Conservation (phyloP, 2,888 invertebrate species). For the Lymantria monacha region DNA sequence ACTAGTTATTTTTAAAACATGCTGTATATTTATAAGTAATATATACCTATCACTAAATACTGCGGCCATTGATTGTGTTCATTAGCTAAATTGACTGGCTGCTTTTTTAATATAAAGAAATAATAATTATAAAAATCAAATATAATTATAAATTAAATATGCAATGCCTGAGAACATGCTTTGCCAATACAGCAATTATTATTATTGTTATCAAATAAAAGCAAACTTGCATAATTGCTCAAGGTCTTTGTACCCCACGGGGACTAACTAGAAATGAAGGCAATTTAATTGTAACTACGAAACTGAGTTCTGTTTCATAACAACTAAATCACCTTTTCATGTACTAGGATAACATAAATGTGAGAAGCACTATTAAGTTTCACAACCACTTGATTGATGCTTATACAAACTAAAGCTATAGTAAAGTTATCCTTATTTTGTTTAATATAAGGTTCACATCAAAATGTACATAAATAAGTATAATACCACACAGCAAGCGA, state of each 20-base stretch:
- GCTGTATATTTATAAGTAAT: background rate
- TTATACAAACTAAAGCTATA: conserved; percentile 3
- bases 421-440: rapidly evolving
- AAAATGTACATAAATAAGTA: conserved; percentile 21
- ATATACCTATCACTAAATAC: background rate
- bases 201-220: too few species aligned
- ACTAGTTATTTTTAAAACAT: background rate
- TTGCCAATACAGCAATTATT: too few species aligned
- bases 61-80: too few species aligned
- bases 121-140: too few species aligned
- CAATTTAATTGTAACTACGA: background rate
- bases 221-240: too few species aligned
- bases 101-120: too few species aligned
- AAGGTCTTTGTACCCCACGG: too few species aligned
- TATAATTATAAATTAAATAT: too few species aligned
- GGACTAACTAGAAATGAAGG: too few species aligned
- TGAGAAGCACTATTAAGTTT: conserved; percentile 29
- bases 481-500: conserved; percentile 46
- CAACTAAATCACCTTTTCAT: conserved; percentile 40
- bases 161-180: too few species aligned
- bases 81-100: too few species aligned
- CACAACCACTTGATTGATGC: conserved; percentile 12
- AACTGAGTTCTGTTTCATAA: conserved; percentile 12
- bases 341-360: conserved; percentile 37
- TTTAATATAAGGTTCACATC: background rate